Evolutionary conservation across 2,888 invertebrate genomes (phyloP), one percentile per base, ranked within the genome.

Genomic region (Lobophora halterata): DNA sequence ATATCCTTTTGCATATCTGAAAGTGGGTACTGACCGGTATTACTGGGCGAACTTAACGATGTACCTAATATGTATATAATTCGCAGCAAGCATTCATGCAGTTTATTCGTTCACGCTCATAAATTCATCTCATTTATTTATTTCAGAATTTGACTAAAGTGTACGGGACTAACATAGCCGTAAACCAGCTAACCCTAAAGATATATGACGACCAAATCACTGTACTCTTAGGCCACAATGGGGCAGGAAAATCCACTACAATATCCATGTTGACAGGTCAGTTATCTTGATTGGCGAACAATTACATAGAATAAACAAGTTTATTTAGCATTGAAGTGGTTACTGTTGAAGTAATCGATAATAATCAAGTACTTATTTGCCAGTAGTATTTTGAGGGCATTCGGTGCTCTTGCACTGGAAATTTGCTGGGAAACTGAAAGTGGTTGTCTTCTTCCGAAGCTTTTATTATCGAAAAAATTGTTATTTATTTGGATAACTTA

Each of bases 161-260:
- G 0, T 93, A 88, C 55, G 86, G 78, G 0, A 75, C 73, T 2
- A 89, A 89, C 65, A 59, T 83, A 12, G 94, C 91, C 1, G 93
- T 94, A 0, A 89, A 92, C 44, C 90, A 92, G 39, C 76, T 96
- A 29, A 90, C 90, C n/a, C 61, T 96, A 43, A 94, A 95, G 58
- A 93, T 97, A 90, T 97, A 94, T 65, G 92, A 95, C 64, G 93
- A 94, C 44, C 96, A 97, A 81, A 96, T 97, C 45, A 97, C 97
- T 0, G 95, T 95, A 0, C 52, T 88, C 19, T 65, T 88, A 4
- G 88, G 88, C 1, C 88, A 88, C 59, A 96, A 96, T 63, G 97
- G 97, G 2, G 97, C 97, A 27, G 97, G 97, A 5, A 97, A 97
- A 86, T 96, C 97, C 0, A 97, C 97, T 0, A 96, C 97, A 1